Base-by-base conservation (phyloP, 2,888 invertebrate species). In the Pristionchus fissidentatus region DNA sequence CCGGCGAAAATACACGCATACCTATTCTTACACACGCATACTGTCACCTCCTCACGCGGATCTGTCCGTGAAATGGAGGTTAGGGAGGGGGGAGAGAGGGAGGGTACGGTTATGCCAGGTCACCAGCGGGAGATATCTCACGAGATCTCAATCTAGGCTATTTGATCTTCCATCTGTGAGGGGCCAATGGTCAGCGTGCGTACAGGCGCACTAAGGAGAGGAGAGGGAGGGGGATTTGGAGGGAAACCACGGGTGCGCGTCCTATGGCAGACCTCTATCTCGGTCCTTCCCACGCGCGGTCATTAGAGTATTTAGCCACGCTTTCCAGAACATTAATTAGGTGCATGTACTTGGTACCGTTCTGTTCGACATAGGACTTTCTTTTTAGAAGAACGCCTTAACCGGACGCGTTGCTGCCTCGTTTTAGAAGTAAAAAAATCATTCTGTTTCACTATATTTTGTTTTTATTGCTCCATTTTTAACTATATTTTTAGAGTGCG, bases 21-120 rank as follows among this genome's bases (percentile, higher is more conserved):
- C 15, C 62, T 35, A 10, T 62, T 5, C 4, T 15, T 19, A 7
- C 22, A 38, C 66, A 35, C 55, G 15, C 13, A 4, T 55, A 70
- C n/a, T 70, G 70, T 70, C 70, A 15, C 70, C 26, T 38, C 41
- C 38, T n/a, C n/a, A 26, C n/a, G 32, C 10, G 41, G 70, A 43
- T 70, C 43, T 70, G 70, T 70, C 70, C 38, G 19, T 38, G 70
- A 70, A 38, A 70, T 26, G 70, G 15, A 35, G 35, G 66, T 66
- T 38, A 38, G 66, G 29, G 29, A 0, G 38, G 22, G 19, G 22
- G 66, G 35, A 66, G 35, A 66, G 19, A 22, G 38, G 66, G 66
- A n/a, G n/a, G n/a, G n/a, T n/a, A n/a, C n/a, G n/a, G n/a, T n/a
- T n/a, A n/a, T n/a, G n/a, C 38, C 66, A 66, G 66, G 26, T 1